Evolutionary conservation across 2,113 vertebrate genomes (phyloP).

Genomic region (Thermophis baileyi): DNA sequence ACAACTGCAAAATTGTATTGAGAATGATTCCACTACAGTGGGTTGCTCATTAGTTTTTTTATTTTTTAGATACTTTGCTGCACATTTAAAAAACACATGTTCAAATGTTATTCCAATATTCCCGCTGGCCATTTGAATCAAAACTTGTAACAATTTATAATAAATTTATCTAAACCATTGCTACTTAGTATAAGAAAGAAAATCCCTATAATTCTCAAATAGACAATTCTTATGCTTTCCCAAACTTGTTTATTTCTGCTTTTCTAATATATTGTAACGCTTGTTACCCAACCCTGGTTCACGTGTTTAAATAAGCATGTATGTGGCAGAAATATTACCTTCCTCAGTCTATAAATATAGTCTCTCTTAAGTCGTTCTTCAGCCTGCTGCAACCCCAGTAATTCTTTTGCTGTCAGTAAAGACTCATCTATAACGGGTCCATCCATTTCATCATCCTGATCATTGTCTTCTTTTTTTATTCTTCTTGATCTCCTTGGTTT

Average conservation of each 20-base stretch:
- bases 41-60: background rate
- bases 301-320: background rate
- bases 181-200: background rate
- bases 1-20: background rate
- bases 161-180: background rate
- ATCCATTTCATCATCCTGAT: constrained; percentile 69
- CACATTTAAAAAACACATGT: background rate
- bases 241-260: background rate
- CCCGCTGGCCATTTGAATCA: background rate
- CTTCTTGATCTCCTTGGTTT: constrained; percentile 70
- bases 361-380: constrained; percentile 79
- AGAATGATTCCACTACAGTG: background rate
- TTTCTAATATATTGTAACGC: background rate
- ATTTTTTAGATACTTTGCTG: background rate
- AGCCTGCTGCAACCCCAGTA: constrained; percentile 73
- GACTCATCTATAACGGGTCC: constrained; percentile 76
- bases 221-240: background rate
- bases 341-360: constrained; percentile 78
- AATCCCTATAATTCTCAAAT: background rate
- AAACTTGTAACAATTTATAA: background rate
- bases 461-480: constrained; percentile 67
- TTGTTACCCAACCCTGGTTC: background rate
- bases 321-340: constrained; percentile 66
- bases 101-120: background rate
- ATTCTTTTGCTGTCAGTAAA: constrained; percentile 74